Evolutionary conservation across 2,113 vertebrate genomes (phyloP).

Genomic region (Ginglymostoma cirratum): DNA sequence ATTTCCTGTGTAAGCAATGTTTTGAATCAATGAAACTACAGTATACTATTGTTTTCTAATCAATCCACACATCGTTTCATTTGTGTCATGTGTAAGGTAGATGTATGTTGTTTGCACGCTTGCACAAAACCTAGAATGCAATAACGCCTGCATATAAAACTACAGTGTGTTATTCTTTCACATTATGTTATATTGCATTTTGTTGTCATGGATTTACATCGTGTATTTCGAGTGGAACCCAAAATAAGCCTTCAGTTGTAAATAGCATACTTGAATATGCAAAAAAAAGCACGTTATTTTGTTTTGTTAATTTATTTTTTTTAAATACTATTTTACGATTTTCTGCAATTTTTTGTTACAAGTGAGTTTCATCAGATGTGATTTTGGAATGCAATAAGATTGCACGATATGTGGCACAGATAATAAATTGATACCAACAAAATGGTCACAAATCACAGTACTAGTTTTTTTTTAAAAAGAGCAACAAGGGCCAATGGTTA

Average conservation of each 20-base stretch:
- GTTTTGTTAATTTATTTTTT: not conserved
- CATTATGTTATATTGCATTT: constrained; percentile 33
- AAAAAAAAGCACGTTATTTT: constrained; percentile 4
- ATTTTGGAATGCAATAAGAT: constrained; percentile 13
- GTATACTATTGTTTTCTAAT: constrained; percentile 36
- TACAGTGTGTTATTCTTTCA: constrained; percentile 31
- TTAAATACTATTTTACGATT: constrained; percentile 21
- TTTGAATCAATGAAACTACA: constrained; percentile 37
- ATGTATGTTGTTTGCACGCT: constrained; percentile 34
- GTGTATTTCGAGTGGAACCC: not conserved
- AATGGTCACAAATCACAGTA: constrained; percentile 8
- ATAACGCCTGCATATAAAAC: constrained; percentile 14
- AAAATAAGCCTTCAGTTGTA: constrained; percentile 18
- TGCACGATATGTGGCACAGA: constrained; percentile 15
- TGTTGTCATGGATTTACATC: constrained; percentile 31
- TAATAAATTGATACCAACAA: constrained; percentile 4
- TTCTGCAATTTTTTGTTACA: constrained; percentile 19
- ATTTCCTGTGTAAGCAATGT: constrained; percentile 33
- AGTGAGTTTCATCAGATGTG: not conserved
- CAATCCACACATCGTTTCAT: constrained; percentile 34
- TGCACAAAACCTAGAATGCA: constrained; percentile 24
- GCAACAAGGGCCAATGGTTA: not conserved
- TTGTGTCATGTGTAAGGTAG: constrained; percentile 29
- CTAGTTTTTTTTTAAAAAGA: not conserved
- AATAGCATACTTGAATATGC: constrained; percentile 8